Conservation (phyloP, 1,140 invertebrate species). For the Ceratoteleas bidentatus region DNA sequence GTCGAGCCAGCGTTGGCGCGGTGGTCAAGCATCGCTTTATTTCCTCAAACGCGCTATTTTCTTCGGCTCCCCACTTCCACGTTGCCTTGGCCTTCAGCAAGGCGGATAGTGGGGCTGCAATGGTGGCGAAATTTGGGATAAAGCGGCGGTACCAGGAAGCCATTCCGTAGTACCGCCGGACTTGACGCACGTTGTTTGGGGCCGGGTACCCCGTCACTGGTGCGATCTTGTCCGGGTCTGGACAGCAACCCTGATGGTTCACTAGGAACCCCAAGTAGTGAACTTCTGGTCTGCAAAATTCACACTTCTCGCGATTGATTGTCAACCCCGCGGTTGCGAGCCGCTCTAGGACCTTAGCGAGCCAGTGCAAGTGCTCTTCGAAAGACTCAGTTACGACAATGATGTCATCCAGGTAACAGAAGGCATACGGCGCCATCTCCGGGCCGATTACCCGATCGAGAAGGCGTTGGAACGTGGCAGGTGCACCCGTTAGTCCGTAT, state of each 20-base stretch:
- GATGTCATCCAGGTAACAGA: too few relatives aligned
- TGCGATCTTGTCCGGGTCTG: slow-evolving; percentile 48
- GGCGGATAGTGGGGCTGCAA: slow-evolving; percentile 60
- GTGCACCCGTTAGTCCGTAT: too few relatives aligned
- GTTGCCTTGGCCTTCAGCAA: background rate
- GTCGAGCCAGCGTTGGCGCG: slow-evolving; percentile 42
- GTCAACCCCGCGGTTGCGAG: slow-evolving; percentile 19
- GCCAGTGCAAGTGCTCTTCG: too few relatives aligned
- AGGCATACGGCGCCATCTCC: too few relatives aligned
- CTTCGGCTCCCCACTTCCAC: too few relatives aligned
- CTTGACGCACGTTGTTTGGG: slow-evolving; percentile 65
- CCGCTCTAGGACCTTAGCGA: too few relatives aligned
- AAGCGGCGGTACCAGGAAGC: slow-evolving; percentile 73
- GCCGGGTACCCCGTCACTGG: slow-evolving; percentile 68
- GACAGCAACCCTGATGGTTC: slow-evolving; percentile 59
- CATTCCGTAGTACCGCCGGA: slow-evolving; percentile 72
- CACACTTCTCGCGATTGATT: slow-evolving; percentile 68
- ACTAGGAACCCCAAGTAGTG: slow-evolving; percentile 70
- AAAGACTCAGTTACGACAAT: too few relatives aligned
- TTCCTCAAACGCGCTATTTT: too few relatives aligned
- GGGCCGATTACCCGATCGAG: too few relatives aligned
- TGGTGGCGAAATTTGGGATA: too few relatives aligned
- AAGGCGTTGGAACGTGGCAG: too few relatives aligned
- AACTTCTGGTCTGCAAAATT: slow-evolving; percentile 58
- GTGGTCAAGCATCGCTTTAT: too few relatives aligned